Percentiles rank a stretch among this genome's conserved stretches.
phyloP scores from a whole-genome alignment of 2,113 vertebrate genomes.

The Peromyscus leucopus region DNA sequence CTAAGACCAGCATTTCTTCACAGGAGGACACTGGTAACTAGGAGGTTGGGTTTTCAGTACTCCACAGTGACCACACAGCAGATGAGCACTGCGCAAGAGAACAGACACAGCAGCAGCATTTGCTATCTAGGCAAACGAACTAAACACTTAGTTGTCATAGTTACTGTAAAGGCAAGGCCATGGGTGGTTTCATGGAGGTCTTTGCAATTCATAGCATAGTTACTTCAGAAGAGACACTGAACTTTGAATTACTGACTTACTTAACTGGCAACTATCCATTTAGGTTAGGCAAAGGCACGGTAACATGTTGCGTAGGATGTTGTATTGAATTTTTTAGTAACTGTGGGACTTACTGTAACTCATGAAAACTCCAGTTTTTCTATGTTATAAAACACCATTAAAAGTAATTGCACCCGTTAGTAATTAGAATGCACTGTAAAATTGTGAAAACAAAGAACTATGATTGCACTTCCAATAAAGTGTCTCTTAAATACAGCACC shows the following conservation, averaged over 20 bases:
- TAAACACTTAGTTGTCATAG: slow-evolving; percentile 86
- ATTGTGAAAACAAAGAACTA: slow-evolving; percentile 89
- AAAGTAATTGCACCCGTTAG: slow-evolving; percentile 90
- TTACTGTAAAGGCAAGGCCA: slow-evolving; percentile 91
- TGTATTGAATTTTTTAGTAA: slow-evolving; percentile 85
- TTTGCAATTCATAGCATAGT: slow-evolving; percentile 90
- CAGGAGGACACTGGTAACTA: slow-evolving; percentile 88
- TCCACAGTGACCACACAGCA: slow-evolving; percentile 89
- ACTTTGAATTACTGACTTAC: slow-evolving; percentile 86
- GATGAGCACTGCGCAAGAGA: slow-evolving; percentile 88
- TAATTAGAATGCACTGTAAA: slow-evolving; percentile 90
- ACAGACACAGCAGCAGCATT: slow-evolving; percentile 89
- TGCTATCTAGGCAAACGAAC: slow-evolving; percentile 87
- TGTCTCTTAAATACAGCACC: slow-evolving; percentile 90
- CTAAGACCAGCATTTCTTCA: slow-evolving; percentile 88
- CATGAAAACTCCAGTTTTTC: slow-evolving; percentile 85
- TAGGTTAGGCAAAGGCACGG: slow-evolving; percentile 91
- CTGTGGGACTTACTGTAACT: slow-evolving; percentile 86
- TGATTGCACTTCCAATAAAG: slow-evolving; percentile 92
- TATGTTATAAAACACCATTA: slow-evolving; percentile 89
- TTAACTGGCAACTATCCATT: slow-evolving; percentile 90
- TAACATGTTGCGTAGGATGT: slow-evolving; percentile 88
- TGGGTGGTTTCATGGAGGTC: slow-evolving; percentile 92
- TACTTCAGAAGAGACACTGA: slow-evolving; percentile 89
- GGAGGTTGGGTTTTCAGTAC: slow-evolving; percentile 82